These are phyloP conservation scores for Actinia equina DNA, from an alignment of 64 coral and sea anemone species.

Conservation along the genomic window DNA sequence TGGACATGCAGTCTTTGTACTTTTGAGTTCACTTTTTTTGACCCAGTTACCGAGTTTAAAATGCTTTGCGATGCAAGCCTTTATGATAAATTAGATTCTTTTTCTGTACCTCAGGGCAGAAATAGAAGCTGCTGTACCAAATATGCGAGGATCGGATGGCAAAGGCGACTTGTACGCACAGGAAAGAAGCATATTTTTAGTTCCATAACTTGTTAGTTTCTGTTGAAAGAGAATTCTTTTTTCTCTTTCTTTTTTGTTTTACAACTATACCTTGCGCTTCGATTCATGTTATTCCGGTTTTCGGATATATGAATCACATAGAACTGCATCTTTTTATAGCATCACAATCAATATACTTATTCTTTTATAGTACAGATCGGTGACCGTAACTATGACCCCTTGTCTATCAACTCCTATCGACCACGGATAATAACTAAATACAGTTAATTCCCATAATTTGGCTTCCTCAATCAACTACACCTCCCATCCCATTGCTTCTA, in stretches of 20 bases:
- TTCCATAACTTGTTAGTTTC: neutral
- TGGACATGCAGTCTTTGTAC: neutral
- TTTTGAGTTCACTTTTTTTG: too few species aligned
- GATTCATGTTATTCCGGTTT: neutral
- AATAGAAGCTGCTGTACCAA: neutral
- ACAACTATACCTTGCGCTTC: too few species aligned
- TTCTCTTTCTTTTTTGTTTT: too few species aligned
- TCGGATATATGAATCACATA: neutral
- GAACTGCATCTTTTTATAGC: slow-evolving; percentile 1
- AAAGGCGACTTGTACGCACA: neutral
- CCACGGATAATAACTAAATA: slow-evolving; percentile 6
- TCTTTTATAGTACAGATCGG: neutral
- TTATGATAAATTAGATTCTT: too few species aligned
- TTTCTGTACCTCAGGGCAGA: neutral
- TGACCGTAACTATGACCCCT: neutral
- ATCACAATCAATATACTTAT: neutral
- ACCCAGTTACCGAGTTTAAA: too few species aligned
- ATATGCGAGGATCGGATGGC: neutral
- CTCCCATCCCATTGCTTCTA: neutral
- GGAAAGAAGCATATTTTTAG: neutral
- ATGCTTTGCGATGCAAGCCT: too few species aligned
- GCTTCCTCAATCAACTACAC: neutral
- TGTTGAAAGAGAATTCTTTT: neutral
- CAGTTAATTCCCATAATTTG: slow-evolving; percentile 1
- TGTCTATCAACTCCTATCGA: slow-evolving; percentile 2